These are phyloP conservation scores for Gymnobelideus leadbeateri DNA, from an alignment of 2,113 vertebrate species.

Conservation along the genomic window DNA sequence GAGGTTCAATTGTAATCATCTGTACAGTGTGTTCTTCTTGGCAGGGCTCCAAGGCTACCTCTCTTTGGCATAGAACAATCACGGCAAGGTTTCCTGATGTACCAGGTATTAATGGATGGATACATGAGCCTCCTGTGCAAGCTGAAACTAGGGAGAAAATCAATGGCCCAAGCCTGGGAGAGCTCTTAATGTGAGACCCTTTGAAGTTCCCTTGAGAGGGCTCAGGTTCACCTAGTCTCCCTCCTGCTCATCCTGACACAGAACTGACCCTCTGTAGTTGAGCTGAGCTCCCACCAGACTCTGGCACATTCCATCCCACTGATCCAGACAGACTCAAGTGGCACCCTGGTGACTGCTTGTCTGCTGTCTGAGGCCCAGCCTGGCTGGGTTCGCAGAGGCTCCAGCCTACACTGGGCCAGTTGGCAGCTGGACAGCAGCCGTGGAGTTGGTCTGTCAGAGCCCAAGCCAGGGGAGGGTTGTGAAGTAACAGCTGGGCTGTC, in stretches of 20 bases:
- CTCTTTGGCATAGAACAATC: conserved; percentile 30
- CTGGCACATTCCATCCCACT: neutral
- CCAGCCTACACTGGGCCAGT: neutral
- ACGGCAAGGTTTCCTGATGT: conserved; percentile 8
- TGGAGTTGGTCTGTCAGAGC: neutral
- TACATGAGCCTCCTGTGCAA: conserved; percentile 38
- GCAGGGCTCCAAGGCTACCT: neutral
- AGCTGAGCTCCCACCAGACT: neutral
- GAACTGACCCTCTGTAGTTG: neutral
- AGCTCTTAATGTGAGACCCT: neutral
- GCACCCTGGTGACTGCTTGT: neutral
- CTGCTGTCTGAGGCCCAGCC: too few relatives aligned
- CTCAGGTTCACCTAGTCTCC: neutral
- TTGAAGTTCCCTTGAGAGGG: neutral
- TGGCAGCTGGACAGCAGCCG: neutral
- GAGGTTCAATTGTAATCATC: conserved; percentile 46
- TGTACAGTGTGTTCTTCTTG: conserved; percentile 49
- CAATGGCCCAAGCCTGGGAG: neutral
- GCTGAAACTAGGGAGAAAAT: neutral
- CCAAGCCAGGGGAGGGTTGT: neutral
- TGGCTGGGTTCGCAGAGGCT: neutral
- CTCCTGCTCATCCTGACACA: neutral
- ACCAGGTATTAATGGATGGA: neutral
- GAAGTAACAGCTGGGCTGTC: neutral
- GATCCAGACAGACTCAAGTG: neutral